These are phyloP conservation scores for Lycaon pictus DNA, from an alignment of 2,113 vertebrate species.

Conservation along the genomic window DNA sequence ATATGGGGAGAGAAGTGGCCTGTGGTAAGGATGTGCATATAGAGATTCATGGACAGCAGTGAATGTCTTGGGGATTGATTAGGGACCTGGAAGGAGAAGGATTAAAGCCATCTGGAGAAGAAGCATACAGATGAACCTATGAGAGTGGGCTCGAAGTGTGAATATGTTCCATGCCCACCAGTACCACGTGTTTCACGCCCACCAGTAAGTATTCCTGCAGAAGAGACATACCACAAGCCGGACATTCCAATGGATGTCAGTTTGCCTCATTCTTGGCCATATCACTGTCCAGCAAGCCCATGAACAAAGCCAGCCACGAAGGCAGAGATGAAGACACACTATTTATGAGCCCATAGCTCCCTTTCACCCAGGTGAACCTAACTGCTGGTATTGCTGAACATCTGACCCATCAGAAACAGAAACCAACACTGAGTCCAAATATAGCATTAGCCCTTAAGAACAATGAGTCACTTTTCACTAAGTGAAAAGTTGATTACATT, in stretches of 20 bases:
- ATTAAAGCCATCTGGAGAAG: not conserved
- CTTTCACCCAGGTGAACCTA: not conserved
- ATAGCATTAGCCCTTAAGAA: not conserved
- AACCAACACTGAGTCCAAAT: not conserved
- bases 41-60: not conserved
- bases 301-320: not conserved
- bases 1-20: not conserved
- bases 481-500: not conserved
- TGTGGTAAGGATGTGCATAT: not conserved
- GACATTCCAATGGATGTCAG: not conserved
- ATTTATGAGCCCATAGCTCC: not conserved
- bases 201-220: not conserved
- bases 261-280: not conserved
- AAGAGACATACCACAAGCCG: not conserved
- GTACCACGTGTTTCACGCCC: not conserved
- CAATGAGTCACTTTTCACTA: not conserved
- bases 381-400: not conserved
- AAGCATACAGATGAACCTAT: not conserved
- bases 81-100: not conserved
- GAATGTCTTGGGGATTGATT: not conserved
- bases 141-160: not conserved
- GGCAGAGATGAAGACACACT: not conserved
- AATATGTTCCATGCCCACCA: not conserved
- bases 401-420: not conserved
- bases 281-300: no score